phyloP scores from a whole-genome alignment of 2,797 vertebrate genomes.

The Sebastes minor region DNA sequence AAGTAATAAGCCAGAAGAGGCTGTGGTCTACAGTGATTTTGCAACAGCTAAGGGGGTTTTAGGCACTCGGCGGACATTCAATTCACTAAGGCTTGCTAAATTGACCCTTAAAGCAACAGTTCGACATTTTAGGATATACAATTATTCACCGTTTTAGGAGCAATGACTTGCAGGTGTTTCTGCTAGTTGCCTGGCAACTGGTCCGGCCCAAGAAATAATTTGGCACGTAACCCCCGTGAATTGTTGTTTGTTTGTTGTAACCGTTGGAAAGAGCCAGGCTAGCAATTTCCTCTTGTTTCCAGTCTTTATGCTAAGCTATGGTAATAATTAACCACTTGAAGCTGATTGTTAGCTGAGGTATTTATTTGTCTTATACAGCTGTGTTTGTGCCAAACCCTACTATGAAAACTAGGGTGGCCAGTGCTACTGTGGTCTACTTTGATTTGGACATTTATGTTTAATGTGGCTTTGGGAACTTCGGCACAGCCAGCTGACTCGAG shows the following conservation, averaged over 20 bases:
- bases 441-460: conserved; percentile 48
- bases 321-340: neutral
- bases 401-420: neutral
- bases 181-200: neutral
- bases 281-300: neutral
- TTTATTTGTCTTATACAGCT: neutral
- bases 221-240: neutral
- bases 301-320: neutral
- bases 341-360: neutral
- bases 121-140: neutral
- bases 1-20: neutral
- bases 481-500: conserved; percentile 2
- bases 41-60: neutral
- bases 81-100: neutral
- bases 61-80: neutral
- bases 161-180: neutral
- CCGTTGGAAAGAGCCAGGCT: neutral
- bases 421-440: conserved; percentile 30
- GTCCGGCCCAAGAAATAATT: neutral
- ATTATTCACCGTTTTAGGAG: neutral
- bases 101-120: neutral
- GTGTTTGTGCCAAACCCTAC: neutral
- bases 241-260: neutral
- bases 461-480: conserved; percentile 12
- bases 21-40: neutral